A percentile compares a stretch with the other conserved stretches of the same genome.
phyloP scores from a whole-genome alignment of 2,113 vertebrate species.

The Elephas maximus region DNA sequence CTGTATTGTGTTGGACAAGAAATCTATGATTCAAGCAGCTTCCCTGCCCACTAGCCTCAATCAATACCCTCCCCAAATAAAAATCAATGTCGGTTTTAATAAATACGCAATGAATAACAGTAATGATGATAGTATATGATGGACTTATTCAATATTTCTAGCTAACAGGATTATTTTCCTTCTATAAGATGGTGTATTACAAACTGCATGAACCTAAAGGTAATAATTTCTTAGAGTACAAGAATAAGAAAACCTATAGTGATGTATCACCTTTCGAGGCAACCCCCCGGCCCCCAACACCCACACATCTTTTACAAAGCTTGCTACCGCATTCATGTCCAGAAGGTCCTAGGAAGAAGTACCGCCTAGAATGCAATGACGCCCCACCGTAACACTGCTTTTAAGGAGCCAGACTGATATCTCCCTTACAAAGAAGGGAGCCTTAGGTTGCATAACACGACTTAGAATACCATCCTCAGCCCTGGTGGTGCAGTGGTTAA shows the following conservation, averaged over 20 bases:
- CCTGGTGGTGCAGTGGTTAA: too few relatives aligned
- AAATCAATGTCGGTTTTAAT: conserved; percentile 84
- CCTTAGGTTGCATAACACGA: rapidly evolving
- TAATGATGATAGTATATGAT: conserved; percentile 39
- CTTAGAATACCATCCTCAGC: too few relatives aligned
- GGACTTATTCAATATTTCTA: background rate
- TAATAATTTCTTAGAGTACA: background rate
- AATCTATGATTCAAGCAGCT: conserved; percentile 62
- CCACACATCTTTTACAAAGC: background rate
- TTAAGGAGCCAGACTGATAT: background rate
- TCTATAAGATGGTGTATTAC: background rate
- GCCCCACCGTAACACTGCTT: rapidly evolving
- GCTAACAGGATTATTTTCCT: conserved; percentile 55
- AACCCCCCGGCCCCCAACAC: too few relatives aligned
- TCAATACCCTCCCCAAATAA: conserved; percentile 70
- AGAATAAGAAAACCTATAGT: background rate
- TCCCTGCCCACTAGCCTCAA: conserved; percentile 66
- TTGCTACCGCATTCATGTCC: too few relatives aligned
- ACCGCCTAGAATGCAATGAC: too few relatives aligned
- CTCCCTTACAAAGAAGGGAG: too few relatives aligned
- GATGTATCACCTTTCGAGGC: background rate
- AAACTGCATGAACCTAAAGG: background rate
- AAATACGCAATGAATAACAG: conserved; percentile 75
- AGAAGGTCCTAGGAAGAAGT: background rate
- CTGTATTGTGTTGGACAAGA: conserved; percentile 44